Conservation (phyloP, 2,113 vertebrate genomes). For the Camelus bactrianus region DNA sequence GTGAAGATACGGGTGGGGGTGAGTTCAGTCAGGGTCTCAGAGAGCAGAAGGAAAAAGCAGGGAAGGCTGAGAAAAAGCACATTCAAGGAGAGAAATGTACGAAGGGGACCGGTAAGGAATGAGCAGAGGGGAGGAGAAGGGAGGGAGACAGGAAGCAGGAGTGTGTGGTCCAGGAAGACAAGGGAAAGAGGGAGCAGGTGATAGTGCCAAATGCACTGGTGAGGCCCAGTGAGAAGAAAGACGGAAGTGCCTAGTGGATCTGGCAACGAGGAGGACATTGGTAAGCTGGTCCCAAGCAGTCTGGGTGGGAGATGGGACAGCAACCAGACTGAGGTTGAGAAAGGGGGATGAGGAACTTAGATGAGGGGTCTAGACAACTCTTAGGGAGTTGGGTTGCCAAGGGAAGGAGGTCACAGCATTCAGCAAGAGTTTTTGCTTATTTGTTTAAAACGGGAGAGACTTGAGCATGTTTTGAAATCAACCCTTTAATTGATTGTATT, state of each 20-base stretch:
- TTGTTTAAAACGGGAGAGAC: background rate
- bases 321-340: background rate
- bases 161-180: background rate
- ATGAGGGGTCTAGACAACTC: fast-evolving
- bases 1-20: background rate
- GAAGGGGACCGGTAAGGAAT: background rate
- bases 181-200: background rate
- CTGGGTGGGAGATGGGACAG: too few species aligned
- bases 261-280: background rate
- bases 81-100: background rate
- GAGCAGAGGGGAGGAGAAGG: background rate
- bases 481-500: background rate
- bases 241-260: background rate
- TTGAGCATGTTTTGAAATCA: background rate
- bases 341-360: background rate
- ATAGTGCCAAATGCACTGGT: background rate
- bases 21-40: background rate
- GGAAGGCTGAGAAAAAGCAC: background rate
- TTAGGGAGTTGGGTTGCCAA: background rate
- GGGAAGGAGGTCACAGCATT: background rate
- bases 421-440: background rate
- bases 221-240: background rate
- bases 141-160: too few species aligned
- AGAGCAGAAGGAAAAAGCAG: background rate
- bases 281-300: background rate